These are phyloP conservation scores for Platichthys stellatus DNA, from an alignment of 2,113 vertebrate species.

Conservation along the genomic window DNA sequence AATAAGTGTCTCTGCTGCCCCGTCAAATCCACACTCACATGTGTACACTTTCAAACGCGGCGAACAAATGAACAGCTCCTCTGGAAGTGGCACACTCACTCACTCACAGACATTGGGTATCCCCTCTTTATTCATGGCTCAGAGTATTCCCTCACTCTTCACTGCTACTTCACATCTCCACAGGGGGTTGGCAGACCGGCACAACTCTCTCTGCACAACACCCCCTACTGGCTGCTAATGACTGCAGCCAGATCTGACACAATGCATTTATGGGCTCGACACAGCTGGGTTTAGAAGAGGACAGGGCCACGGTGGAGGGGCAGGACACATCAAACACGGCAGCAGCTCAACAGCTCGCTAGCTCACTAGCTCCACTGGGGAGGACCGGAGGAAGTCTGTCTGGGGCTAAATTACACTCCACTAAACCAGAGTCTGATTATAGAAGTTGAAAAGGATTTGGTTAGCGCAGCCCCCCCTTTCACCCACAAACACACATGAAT, in stretches of 20 bases:
- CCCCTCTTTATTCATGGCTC: constrained; percentile 72
- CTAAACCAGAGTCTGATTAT: constrained; percentile 80
- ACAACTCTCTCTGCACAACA: constrained; percentile 48
- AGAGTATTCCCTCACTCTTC: constrained; percentile 72
- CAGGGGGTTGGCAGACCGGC: constrained; percentile 70
- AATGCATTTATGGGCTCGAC: constrained; percentile 48
- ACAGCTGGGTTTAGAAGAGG: constrained; percentile 65
- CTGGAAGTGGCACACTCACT: constrained; percentile 4
- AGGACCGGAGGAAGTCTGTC: constrained; percentile 80
- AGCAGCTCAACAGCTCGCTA: constrained; percentile 52
- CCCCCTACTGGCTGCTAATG: constrained; percentile 70
- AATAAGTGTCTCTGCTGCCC: constrained; percentile 9
- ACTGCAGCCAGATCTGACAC: constrained; percentile 56
- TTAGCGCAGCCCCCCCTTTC: constrained; percentile 63
- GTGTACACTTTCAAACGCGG: constrained; percentile 10
- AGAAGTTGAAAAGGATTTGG: constrained; percentile 80
- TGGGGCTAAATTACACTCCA: constrained; percentile 81
- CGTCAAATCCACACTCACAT: constrained; percentile 1
- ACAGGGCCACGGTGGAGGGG: constrained; percentile 61
- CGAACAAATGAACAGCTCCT: constrained; percentile 20
- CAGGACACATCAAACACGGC: constrained; percentile 64
- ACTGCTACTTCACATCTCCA: constrained; percentile 75
- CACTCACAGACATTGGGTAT: constrained; percentile 56
- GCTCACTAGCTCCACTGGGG: constrained; percentile 75
- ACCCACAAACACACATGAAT: constrained; percentile 72